Percentiles rank a stretch among this genome's conserved stretches.
Conservation (phyloP, 2,797 vertebrate species). For the Mus spretus region DNA sequence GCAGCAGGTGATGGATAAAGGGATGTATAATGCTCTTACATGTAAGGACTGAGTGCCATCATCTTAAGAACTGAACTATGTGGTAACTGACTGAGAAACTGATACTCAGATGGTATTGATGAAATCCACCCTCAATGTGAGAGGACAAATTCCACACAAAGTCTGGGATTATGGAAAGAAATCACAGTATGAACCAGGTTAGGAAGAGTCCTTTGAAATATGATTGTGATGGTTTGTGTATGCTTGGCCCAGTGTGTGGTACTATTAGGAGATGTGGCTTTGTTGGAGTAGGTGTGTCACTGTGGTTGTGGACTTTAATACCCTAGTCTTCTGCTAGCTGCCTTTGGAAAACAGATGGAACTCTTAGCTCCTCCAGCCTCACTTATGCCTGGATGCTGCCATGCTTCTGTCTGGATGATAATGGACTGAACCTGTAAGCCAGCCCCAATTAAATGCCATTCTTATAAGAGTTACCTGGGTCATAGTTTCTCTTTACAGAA, state of each 20-base stretch:
- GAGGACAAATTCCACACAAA: constrained; percentile 47
- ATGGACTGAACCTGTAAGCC: background rate
- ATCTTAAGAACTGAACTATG: background rate
- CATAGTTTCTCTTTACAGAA: background rate
- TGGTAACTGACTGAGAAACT: background rate
- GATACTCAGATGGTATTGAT: background rate
- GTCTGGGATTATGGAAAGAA: constrained; percentile 27
- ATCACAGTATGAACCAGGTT: constrained; percentile 43
- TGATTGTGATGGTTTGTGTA: background rate
- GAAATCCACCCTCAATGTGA: background rate
- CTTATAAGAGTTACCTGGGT: background rate
- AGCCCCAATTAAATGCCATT: background rate
- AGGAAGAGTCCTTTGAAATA: constrained; percentile 26
- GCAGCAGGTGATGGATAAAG: too few species aligned
- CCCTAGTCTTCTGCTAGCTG: background rate
- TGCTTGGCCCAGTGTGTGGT: background rate
- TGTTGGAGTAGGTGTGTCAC: background rate
- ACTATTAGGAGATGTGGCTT: background rate
- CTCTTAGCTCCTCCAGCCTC: background rate
- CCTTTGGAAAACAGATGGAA: background rate
- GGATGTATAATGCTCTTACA: background rate
- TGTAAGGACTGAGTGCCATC: background rate
- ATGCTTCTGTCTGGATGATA: background rate
- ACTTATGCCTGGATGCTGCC: background rate
- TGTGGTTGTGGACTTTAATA: background rate